Evolutionary conservation across 2,888 invertebrate species (phyloP), one percentile per base, ranked within the genome.

Genomic region (Eupithecia tripunctaria): DNA sequence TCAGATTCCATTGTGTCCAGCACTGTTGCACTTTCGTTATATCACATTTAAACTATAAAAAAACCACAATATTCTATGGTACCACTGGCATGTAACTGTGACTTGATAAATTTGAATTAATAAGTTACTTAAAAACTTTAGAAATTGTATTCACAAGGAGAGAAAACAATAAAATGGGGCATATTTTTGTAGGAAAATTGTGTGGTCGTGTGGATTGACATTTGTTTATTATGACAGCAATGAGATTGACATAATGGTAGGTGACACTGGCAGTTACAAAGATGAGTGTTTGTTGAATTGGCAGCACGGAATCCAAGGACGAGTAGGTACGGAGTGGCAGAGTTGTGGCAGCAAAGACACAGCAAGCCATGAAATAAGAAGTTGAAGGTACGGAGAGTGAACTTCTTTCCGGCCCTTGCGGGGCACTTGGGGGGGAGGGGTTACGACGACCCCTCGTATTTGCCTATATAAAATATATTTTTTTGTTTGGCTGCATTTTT

Each of bases 1-100:
- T 92, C 89, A 67, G 89, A 87, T 87, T 91, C 93, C 94, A 94
- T 94, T 86, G 86, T 91, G 75, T 83, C 79, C 72, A 79, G 80
- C 81, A 78, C 73, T 79, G 79, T 81, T 80, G 78, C 76, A 81
- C 83, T 84, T 81, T 81, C 56, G 79, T 80, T 78, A 77, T 65
- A 75, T 43, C 67, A 76, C 76, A 79, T 73, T 68, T 76, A 76
- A 67, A 73, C 47, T 59, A 62, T 41, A 15, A 66, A 67, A 75
- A 69, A 69, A 63, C 56, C 14, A 72, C 43, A 47, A 66, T 41
- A 36, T 71, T 73, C 71, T 62, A 76, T 0, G 32, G 38, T 51
- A 56, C 64, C 71, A 68, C 51, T 71, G 38, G 27, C 68, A 60
- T 47, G 38, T 51, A 65, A 29, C 14, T 56, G 7, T 14, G 60